These are phyloP conservation scores for Manacus vitellinus DNA, from an alignment of 2,113 vertebrate genomes.

Conservation along the genomic window DNA sequence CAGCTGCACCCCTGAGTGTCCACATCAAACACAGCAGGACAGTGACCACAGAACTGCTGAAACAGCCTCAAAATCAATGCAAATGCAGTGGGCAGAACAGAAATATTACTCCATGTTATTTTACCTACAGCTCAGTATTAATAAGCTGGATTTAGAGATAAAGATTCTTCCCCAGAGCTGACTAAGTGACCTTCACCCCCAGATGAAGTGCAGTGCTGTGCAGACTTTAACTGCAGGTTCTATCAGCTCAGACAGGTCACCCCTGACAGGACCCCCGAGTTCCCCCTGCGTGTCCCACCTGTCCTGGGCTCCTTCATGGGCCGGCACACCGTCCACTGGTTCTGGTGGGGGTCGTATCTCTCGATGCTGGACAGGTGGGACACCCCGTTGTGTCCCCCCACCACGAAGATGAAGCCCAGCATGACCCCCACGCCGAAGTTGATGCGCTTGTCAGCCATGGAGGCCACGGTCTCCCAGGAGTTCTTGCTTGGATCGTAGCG, in stretches of 20 bases:
- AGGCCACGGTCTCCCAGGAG: conserved; percentile 94
- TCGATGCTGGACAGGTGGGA: conserved; percentile 97
- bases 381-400: conserved; percentile 96
- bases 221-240: background rate
- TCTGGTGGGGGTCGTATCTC: conserved; percentile 95
- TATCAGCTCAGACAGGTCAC: accelerated
- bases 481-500: conserved; percentile 95
- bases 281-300: conserved; percentile 69
- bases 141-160: background rate
- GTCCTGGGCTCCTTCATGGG: conserved; percentile 98
- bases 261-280: accelerated
- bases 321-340: conserved; percentile 95
- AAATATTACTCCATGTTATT: background rate
- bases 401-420: conserved; percentile 98
- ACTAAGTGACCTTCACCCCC: accelerated
- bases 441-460: conserved; percentile 97
- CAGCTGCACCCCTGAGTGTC: background rate
- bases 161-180: background rate
- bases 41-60: background rate
- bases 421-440: conserved; percentile 97
- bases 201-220: background rate
- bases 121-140: background rate
- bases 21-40: accelerated
- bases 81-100: background rate
- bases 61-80: background rate